phyloP scores from a whole-genome alignment of 2,797 vertebrate species.

The Phataginus tricuspis region DNA sequence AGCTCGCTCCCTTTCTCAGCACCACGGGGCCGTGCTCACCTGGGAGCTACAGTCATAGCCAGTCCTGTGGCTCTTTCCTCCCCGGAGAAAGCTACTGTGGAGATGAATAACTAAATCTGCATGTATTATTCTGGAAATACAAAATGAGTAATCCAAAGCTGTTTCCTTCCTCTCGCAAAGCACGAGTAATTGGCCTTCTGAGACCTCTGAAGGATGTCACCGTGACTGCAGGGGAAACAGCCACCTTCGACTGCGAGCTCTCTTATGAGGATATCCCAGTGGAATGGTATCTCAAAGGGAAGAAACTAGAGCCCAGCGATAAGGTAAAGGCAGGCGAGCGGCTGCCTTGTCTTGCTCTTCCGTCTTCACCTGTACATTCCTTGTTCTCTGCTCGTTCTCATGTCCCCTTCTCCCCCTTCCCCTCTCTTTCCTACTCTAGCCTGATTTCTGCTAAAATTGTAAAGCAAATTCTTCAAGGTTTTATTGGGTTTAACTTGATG shows the following conservation, averaged over 20 bases:
- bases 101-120: conserved; percentile 85
- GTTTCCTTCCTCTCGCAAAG: conserved; percentile 93
- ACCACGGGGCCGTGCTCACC: conserved; percentile 84
- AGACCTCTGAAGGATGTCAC: conserved; percentile 94
- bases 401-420: background rate
- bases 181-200: conserved; percentile 92
- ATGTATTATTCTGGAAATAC: conserved; percentile 77
- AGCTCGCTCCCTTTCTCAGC: conserved; percentile 78
- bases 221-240: conserved; percentile 98
- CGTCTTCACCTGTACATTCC: background rate
- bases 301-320: conserved; percentile 94
- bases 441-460: background rate
- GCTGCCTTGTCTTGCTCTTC: background rate
- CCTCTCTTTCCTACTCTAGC: background rate
- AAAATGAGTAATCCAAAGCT: conserved; percentile 88
- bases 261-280: conserved; percentile 96
- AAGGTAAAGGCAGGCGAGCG: conserved; percentile 88
- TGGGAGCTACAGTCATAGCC: conserved; percentile 85
- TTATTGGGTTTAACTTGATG: background rate
- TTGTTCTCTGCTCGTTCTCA: background rate
- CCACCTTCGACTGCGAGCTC: conserved; percentile 97
- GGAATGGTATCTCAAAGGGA: conserved; percentile 95
- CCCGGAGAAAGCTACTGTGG: conserved; percentile 88
- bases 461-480: background rate
- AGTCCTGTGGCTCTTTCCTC: conserved; percentile 84